Percentiles rank a stretch among this genome's conserved stretches.
Evolutionary conservation across 1,140 invertebrate species (phyloP).

Genomic region (Holotrichia oblita): DNA sequence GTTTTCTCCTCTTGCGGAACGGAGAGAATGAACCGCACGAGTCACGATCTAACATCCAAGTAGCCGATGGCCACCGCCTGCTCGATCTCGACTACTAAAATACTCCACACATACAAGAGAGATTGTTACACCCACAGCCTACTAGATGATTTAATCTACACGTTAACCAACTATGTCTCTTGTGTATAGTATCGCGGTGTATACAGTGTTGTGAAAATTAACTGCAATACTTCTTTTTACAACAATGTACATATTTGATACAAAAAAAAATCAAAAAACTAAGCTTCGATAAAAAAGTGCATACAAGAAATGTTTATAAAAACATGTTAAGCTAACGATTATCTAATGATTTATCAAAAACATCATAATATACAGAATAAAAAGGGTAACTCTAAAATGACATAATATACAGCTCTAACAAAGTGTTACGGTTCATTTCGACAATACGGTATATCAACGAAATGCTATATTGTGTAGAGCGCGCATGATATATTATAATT

Average conservation of each 20-base stretch:
- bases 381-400: too few species aligned
- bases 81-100: constrained; percentile 42
- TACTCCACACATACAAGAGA: constrained; percentile 19
- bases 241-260: too few species aligned
- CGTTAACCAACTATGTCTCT: constrained; percentile 43
- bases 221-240: too few species aligned
- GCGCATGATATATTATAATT: constrained; percentile 44
- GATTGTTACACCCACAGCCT: constrained; percentile 45
- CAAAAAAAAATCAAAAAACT: too few species aligned
- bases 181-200: constrained; percentile 39
- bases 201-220: not conserved
- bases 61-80: constrained; percentile 45
- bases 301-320: too few species aligned
- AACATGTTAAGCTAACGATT: too few species aligned
- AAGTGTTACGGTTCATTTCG: too few species aligned
- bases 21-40: not conserved
- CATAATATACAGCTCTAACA: too few species aligned
- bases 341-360: too few species aligned
- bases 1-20: constrained; percentile 31
- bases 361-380: too few species aligned
- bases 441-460: too few species aligned
- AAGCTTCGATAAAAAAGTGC: too few species aligned
- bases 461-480: not conserved
- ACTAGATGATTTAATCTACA: constrained; percentile 49
- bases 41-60: constrained; percentile 44